Evolutionary conservation across 1,140 invertebrate genomes (phyloP).

Genomic region (Drosophila nigrodunni): DNA sequence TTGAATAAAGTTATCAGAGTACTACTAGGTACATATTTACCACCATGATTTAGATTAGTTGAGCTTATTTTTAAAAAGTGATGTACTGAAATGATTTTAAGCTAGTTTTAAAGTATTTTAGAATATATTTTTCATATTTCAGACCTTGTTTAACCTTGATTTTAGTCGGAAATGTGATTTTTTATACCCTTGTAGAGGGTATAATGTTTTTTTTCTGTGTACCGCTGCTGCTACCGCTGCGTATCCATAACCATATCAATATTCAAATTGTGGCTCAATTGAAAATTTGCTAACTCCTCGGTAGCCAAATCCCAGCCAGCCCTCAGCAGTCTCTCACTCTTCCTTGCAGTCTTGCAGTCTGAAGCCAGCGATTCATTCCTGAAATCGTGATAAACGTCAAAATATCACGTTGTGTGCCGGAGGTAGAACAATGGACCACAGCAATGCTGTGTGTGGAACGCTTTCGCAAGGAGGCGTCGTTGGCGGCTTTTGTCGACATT

Average conservation of each 20-base stretch:
- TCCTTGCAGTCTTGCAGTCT: no score
- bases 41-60: no score
- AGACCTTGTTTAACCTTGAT: no score
- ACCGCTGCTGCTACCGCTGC: neutral
- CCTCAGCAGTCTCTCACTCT: neutral
- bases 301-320: constrained; percentile 5
- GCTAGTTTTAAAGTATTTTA: no score
- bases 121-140: no score
- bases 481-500: constrained; percentile 71
- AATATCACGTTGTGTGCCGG: constrained; percentile 73
- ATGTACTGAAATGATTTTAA: no score
- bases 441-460: neutral
- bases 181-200: no score
- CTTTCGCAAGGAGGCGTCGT: constrained; percentile 60
- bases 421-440: constrained; percentile 69
- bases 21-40: no score
- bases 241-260: constrained; percentile 64
- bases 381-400: constrained; percentile 83
- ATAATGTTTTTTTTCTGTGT: no score
- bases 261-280: constrained; percentile 83
- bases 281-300: constrained; percentile 76
- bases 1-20: no score
- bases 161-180: no score
- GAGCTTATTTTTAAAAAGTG: no score
- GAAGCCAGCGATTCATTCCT: constrained; percentile 28